Conservation (phyloP, 1,140 invertebrate species). For the Polyergus mexicanus region DNA sequence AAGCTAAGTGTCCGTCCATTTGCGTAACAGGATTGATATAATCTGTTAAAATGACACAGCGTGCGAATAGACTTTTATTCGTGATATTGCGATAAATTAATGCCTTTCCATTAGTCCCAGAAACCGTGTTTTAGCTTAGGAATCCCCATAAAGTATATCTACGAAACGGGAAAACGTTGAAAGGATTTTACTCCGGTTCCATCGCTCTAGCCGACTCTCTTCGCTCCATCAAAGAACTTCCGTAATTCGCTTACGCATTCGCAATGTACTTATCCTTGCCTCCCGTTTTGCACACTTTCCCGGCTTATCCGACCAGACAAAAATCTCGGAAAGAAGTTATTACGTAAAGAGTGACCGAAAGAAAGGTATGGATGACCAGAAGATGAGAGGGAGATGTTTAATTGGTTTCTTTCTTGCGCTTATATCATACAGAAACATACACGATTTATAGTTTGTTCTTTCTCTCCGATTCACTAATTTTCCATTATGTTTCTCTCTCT, state of each 20-base stretch:
- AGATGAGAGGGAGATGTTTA: conserved; percentile 43
- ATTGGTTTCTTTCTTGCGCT: conserved; percentile 47
- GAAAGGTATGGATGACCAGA: not conserved
- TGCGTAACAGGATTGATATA: conserved; percentile 21
- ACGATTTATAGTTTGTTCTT: not conserved
- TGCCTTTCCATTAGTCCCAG: conserved; percentile 45
- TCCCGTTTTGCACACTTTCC: conserved; percentile 46
- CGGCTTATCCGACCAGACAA: conserved; percentile 26
- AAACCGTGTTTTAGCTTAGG: conserved; percentile 34
- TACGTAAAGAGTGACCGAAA: conserved; percentile 23
- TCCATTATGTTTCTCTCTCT: too few species aligned
- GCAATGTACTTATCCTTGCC: conserved; percentile 74
- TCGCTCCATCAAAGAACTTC: conserved; percentile 73
- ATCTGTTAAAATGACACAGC: conserved; percentile 18
- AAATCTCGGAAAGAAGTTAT: conserved; percentile 53
- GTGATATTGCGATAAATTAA: conserved; percentile 57
- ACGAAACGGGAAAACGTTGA: conserved; percentile 45
- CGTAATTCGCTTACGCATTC: conserved; percentile 82
- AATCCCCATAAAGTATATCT: conserved; percentile 42
- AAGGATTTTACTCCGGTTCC: conserved; percentile 59
- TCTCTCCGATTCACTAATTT: not conserved
- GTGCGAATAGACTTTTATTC: conserved; percentile 34
- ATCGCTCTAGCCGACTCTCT: conserved; percentile 22
- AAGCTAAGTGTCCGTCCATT: conserved; percentile 4
- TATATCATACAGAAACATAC: not conserved